Base-by-base conservation (phyloP, 1,140 invertebrate genomes). In the Macrotrachela quadricornifera region DNA sequence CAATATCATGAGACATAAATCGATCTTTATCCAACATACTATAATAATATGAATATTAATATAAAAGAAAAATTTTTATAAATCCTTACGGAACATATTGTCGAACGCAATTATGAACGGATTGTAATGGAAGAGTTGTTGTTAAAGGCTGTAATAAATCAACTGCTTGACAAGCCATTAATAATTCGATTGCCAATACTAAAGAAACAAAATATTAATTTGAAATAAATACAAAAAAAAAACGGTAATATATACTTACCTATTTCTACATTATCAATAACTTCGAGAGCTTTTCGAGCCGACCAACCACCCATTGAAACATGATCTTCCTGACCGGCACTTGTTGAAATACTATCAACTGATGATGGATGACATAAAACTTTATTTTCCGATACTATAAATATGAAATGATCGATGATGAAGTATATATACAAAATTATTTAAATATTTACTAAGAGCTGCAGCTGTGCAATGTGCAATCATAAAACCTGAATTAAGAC, bases 401-500 rank as follows among this genome's bases (percentile, higher is more conserved):
- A n/a, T n/a, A n/a, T n/a, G n/a, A n/a, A n/a, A n/a, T n/a, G n/a
- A n/a, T n/a, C n/a, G n/a, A n/a, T n/a, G n/a, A n/a, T n/a, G n/a
- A n/a, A n/a, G n/a, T n/a, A n/a, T n/a, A n/a, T n/a, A n/a, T n/a
- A n/a, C n/a, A n/a, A n/a, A n/a, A n/a, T n/a, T n/a, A n/a, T n/a
- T n/a, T n/a, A n/a, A n/a, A n/a, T n/a, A n/a, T n/a, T n/a, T n/a
- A n/a, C n/a, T n/a, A n/a, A n/a, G n/a, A n/a, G n/a, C n/a, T n/a
- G n/a, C n/a, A n/a, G n/a, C n/a, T n/a, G n/a, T n/a, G 57, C 78
- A 78, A 63, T 81, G 80, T 16, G 80, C 78, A 39, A 81, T 72
- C 80, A 81, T 81, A 60, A 82, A 81, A 4, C 80, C 80, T 12
- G 79, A 81, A 63, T 81, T 81, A 0, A 82, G 69, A 1, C 80